phyloP scores from a whole-genome alignment of 23 tunicate genomes.

The Diplosoma virens region DNA sequence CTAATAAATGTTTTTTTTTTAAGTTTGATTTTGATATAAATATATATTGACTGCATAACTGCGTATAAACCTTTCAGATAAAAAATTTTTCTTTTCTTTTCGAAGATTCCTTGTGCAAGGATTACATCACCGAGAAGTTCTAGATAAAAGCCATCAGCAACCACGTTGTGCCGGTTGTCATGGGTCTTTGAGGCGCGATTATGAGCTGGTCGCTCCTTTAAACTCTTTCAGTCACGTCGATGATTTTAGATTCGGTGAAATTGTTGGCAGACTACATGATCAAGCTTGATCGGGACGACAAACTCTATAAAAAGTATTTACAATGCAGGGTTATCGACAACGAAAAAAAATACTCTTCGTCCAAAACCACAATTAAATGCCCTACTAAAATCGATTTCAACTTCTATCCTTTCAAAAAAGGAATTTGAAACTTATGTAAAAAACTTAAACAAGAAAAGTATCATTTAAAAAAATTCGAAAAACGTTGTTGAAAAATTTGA shows the following conservation, averaged over 20 bases:
- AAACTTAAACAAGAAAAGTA: slow-evolving; percentile 11
- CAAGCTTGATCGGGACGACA: slow-evolving; percentile 37
- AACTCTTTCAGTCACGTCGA: slow-evolving; percentile 76
- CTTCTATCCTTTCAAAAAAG: too few species aligned
- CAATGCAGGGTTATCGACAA: too few species aligned
- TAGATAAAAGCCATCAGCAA: slow-evolving; percentile 31
- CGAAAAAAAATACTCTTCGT: too few species aligned
- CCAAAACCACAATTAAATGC: too few species aligned
- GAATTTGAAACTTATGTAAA: slow-evolving; percentile 6
- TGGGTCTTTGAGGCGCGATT: slow-evolving; percentile 56
- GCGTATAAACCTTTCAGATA: slow-evolving; percentile 40
- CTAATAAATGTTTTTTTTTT: too few species aligned
- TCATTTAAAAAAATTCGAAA: too few species aligned
- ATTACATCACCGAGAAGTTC: slow-evolving; percentile 80
- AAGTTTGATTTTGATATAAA: too few species aligned
- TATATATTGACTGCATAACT: too few species aligned
- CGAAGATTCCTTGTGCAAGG: slow-evolving; percentile 79
- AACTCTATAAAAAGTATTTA: slow-evolving; percentile 40
- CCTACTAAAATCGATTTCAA: too few species aligned
- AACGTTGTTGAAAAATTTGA: slow-evolving; percentile 30
- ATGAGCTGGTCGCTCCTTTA: slow-evolving; percentile 59
- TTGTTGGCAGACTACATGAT: slow-evolving; percentile 48
- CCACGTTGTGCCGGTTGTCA: slow-evolving; percentile 71
- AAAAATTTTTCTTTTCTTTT: slow-evolving; percentile 78
- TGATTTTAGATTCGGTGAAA: slow-evolving; percentile 54